A percentile compares a stretch with the other conserved stretches of the same genome.
Evolutionary conservation across 2,797 vertebrate genomes (phyloP).

Genomic region (Poecilia wingei): DNA sequence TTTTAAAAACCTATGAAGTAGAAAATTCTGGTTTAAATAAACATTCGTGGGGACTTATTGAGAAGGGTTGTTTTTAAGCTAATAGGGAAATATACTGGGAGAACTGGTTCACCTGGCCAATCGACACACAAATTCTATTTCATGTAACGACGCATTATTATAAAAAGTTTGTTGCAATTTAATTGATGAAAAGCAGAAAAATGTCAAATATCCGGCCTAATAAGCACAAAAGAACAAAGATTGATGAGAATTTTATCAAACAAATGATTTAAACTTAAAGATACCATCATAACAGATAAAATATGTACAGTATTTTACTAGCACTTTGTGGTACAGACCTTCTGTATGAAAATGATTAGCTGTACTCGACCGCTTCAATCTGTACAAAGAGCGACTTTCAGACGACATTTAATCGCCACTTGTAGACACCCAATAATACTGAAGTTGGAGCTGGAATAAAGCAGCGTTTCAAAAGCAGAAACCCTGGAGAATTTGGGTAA

Average conservation of each 20-base stretch:
- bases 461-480: slow-evolving; percentile 37
- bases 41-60: not conserved
- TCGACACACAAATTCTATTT: not conserved
- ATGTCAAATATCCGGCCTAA: not conserved
- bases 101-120: not conserved
- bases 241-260: not conserved
- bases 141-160: not conserved
- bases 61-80: not conserved
- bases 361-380: not conserved
- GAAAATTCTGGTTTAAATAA: not conserved
- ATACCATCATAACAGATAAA: not conserved
- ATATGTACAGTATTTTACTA: not conserved
- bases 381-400: slow-evolving; percentile 13
- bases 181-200: not conserved
- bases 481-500: slow-evolving; percentile 46
- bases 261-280: slow-evolving; percentile 4
- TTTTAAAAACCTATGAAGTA: not conserved
- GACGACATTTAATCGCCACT: slow-evolving; percentile 34
- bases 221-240: not conserved
- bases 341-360: slow-evolving; percentile 37
- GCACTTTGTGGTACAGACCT: slow-evolving; percentile 39
- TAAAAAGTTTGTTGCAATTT: not conserved
- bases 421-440: slow-evolving; percentile 45
- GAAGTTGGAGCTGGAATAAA: slow-evolving; percentile 27
- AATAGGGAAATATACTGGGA: not conserved